Evolutionary conservation across 2,888 invertebrate genomes (phyloP).

Genomic region (Drosophila helvetica): DNA sequence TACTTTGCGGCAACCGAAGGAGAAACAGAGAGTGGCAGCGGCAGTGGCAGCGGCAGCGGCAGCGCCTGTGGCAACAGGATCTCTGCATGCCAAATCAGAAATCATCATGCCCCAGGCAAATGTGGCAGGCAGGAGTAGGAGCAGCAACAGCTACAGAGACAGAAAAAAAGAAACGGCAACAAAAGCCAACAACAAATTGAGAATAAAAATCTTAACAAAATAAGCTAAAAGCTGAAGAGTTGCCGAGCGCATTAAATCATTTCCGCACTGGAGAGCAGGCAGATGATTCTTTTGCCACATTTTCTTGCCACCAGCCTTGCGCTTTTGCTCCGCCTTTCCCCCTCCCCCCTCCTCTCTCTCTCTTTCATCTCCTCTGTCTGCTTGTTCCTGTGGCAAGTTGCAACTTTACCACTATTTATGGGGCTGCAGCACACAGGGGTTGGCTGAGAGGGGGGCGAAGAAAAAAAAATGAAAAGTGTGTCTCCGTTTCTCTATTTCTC

Average conservation of each 20-base stretch:
- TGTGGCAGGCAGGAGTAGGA: neutral
- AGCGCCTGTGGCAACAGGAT: conserved; percentile 17
- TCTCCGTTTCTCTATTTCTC: conserved; percentile 38
- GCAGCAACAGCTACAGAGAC: neutral
- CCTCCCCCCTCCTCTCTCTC: neutral
- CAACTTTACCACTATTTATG: conserved; percentile 71
- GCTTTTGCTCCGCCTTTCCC: neutral
- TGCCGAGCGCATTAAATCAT: conserved; percentile 79
- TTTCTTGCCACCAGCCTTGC: neutral
- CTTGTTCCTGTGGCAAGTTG: conserved; percentile 41
- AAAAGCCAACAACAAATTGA: conserved; percentile 33
- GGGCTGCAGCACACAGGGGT: conserved; percentile 23
- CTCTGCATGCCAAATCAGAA: conserved; percentile 60
- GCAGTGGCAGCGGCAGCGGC: conserved; percentile 16
- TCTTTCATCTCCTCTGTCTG: neutral
- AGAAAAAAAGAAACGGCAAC: neutral
- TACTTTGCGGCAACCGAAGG: conserved; percentile 52
- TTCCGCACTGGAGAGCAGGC: conserved; percentile 73
- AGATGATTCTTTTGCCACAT: conserved; percentile 24
- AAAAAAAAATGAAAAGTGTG: conserved; percentile 60
- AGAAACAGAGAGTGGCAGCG: too few species aligned
- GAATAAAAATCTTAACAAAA: conserved; percentile 72
- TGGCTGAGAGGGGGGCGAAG: neutral
- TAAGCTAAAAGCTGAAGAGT: conserved; percentile 73
- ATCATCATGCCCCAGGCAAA: conserved; percentile 9